Evolutionary conservation across 2,888 invertebrate species (phyloP), one percentile per base, ranked within the genome.

Genomic region (Archaeoteleia sp.): DNA sequence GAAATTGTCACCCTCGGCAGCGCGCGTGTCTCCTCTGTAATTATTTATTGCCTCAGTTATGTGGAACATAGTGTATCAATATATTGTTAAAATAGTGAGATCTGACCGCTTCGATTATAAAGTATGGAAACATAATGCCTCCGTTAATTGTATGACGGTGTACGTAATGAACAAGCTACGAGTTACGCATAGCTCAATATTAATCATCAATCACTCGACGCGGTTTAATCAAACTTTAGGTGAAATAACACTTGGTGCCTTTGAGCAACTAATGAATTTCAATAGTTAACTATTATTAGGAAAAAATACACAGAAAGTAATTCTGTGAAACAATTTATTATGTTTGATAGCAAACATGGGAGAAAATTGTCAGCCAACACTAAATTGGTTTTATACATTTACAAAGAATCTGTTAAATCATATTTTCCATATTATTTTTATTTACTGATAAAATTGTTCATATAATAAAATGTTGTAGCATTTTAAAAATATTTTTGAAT

Each of bases 1-100:
- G 54, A 58, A 61, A 61, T 34, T 27, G 43, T 14, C 30, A 30
- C 9, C 42, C 51, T 43, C 45, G 25, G 9, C 48, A n/a, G 10
- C 37, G 43, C 27, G 5, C 46, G 35, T 25, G 40, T 46, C 54
- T 54, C 15, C 34, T 32, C 43, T 49, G 25, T 39, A 61, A 67
- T 67, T 67, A 61, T 67, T 67, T 67, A 67, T 67, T 60, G 17
- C 45, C 61, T 40, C 61, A 55, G 61, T 67, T 55, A 60, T 46
- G 39, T 46, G 67, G 14, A 43, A 29, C 43, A 12, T 25, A 9
- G 29, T 29, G 8, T 30, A 61, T 67, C 67, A 30, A 51, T 61
- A 67, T 61, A 67, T 61, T 51, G 55, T 67, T 55, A 55, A 57
- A 54, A 67, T 34, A 51, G 51, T 53, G 51, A 46, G 57, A 57